Evolutionary conservation across 2,888 invertebrate genomes (phyloP).

Genomic region (Lasioglossum pauxillum): DNA sequence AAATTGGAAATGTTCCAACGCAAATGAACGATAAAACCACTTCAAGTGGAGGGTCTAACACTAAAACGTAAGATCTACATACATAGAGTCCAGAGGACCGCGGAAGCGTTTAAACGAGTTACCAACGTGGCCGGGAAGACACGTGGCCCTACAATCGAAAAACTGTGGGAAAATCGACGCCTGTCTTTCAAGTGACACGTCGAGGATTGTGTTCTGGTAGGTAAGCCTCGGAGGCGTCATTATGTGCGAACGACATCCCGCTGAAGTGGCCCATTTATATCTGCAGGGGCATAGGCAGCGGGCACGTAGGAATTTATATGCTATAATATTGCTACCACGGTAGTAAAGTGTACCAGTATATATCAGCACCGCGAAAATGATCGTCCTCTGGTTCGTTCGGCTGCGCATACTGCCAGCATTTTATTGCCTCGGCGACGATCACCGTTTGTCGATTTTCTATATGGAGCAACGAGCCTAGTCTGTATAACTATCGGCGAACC

Average conservation of each 20-base stretch:
- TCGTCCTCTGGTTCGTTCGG: constrained; percentile 61
- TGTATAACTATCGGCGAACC: constrained; percentile 57
- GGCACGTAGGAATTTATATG: constrained; percentile 80
- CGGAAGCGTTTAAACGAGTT: not conserved
- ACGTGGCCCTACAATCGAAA: not conserved
- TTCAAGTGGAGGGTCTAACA: not conserved
- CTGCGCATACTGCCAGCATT: constrained; percentile 68
- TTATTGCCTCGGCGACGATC: constrained; percentile 69
- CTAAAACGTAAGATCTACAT: not conserved
- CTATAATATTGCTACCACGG: constrained; percentile 81
- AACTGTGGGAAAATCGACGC: constrained; percentile 58
- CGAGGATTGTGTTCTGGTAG: constrained; percentile 66
- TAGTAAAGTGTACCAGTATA: constrained; percentile 79
- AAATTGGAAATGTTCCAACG: not conserved
- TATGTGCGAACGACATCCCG: constrained; percentile 78
- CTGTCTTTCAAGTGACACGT: constrained; percentile 55
- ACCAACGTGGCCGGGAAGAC: not conserved
- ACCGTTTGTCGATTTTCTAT: constrained; percentile 66
- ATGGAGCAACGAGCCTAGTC: constrained; percentile 59
- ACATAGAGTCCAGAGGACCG: too few species aligned
- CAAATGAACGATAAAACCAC: not conserved
- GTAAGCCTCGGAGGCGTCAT: constrained; percentile 77
- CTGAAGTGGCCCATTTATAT: constrained; percentile 78
- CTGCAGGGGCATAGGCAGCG: constrained; percentile 66
- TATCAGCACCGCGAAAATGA: constrained; percentile 79